Conservation (phyloP, 1,140 invertebrate species). For the Sarcophaga bullata region DNA sequence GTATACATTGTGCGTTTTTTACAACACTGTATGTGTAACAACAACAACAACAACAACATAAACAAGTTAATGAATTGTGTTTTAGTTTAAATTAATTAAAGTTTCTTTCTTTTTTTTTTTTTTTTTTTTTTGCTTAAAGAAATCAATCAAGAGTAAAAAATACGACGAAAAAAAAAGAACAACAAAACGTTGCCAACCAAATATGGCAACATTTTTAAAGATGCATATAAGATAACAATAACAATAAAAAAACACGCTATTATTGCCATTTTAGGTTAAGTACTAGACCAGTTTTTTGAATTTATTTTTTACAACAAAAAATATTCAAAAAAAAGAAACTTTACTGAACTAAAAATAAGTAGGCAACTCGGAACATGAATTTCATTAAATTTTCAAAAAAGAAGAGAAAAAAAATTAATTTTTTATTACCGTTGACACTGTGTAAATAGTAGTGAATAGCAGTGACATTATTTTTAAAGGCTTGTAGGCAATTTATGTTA, state of each 20-base stretch:
- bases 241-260: not conserved
- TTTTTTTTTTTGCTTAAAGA: not conserved
- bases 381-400: too few species aligned
- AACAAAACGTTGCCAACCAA: constrained; percentile 2
- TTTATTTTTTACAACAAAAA: too few species aligned
- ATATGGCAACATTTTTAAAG: constrained; percentile 9
- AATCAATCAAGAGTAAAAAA: constrained; percentile 24
- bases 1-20: too few species aligned
- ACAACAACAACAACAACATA: not conserved
- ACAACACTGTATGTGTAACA: too few species aligned
- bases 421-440: not conserved
- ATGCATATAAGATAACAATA: constrained; percentile 2
- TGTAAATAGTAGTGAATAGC: not conserved
- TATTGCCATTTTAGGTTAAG: constrained; percentile 6
- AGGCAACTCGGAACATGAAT: not conserved
- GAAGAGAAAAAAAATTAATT: too few species aligned
- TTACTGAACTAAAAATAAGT: too few species aligned
- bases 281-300: not conserved
- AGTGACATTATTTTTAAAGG: not conserved
- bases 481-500: not conserved
- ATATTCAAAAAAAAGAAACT: too few species aligned
- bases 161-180: too few species aligned
- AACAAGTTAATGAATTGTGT: not conserved
- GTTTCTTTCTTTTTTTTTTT: not conserved
- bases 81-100: constrained; percentile 10